These are phyloP conservation scores for Epizoanthus scotinus DNA, from an alignment of 92 coral and sea anemone genomes.

Conservation along the genomic window DNA sequence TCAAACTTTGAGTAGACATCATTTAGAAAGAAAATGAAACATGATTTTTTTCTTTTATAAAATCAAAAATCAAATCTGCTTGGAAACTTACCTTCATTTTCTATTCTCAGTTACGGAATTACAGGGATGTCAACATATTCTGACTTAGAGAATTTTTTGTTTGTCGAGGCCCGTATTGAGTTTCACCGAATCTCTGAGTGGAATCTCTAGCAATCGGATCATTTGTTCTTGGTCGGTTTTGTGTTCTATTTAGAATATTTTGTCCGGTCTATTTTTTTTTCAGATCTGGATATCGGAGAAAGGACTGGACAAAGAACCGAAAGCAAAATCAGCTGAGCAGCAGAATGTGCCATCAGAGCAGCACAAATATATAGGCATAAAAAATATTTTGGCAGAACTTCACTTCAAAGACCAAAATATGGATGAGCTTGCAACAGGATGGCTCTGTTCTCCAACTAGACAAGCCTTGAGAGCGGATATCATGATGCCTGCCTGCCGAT, in stretches of 20 bases:
- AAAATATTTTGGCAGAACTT: slow-evolving; percentile 1
- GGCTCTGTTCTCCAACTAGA: slow-evolving; percentile 3
- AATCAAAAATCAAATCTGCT: no score
- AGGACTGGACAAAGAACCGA: not conserved
- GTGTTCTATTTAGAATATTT: not conserved
- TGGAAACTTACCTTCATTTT: no score
- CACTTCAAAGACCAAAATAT: slow-evolving; percentile 1
- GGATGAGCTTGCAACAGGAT: slow-evolving; percentile 10
- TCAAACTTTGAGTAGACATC: no score
- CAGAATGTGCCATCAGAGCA: not conserved
- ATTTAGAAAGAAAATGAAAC: no score
- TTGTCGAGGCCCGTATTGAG: no score
- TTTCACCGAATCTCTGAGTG: no score
- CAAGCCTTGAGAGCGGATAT: slow-evolving; percentile 6
- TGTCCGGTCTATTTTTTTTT: not conserved
- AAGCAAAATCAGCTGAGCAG: not conserved
- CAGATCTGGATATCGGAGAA: slow-evolving; percentile 10
- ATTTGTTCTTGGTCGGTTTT: not conserved
- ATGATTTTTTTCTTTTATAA: no score
- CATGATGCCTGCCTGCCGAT: slow-evolving; percentile 19
- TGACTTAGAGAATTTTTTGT: no score
- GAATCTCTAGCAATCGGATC: no score
- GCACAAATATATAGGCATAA: not conserved
- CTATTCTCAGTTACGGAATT: no score
- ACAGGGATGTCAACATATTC: no score